A percentile compares a stretch with the other conserved stretches of the same genome.
These are phyloP conservation scores for Phenganax stokvisi DNA, from an alignment of 92 coral and sea anemone species.

Conservation along the genomic window DNA sequence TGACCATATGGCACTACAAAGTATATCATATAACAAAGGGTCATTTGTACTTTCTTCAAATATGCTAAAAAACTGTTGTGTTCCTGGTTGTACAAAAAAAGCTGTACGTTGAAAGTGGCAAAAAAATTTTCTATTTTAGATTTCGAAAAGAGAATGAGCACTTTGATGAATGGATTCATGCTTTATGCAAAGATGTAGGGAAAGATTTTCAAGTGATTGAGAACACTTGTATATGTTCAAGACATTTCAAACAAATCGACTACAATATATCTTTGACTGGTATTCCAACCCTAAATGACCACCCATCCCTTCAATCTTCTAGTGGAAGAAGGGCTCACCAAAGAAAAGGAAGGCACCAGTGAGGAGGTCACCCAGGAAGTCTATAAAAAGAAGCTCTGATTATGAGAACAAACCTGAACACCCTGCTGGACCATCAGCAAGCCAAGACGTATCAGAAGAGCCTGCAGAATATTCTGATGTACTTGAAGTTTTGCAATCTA, in stretches of 20 bases:
- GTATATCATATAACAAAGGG: no score
- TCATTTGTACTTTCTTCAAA: neutral
- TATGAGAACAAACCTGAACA: neutral
- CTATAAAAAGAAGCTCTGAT: neutral
- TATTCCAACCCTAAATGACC: constrained; percentile 23
- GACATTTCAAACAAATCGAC: constrained; percentile 57
- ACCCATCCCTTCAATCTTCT: constrained; percentile 47
- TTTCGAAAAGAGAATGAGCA: constrained; percentile 49
- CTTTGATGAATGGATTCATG: constrained; percentile 54
- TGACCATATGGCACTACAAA: no score
- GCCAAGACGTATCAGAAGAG: no score
- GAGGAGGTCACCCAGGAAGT: neutral
- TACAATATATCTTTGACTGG: constrained; percentile 41
- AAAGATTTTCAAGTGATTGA: constrained; percentile 43
- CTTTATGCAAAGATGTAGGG: constrained; percentile 63
- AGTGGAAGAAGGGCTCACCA: constrained; percentile 44
- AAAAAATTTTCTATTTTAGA: constrained; percentile 48
- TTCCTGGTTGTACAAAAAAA: constrained; percentile 57
- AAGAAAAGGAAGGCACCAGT: constrained; percentile 31
- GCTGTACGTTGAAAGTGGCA: constrained; percentile 47
- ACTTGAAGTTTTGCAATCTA: neutral
- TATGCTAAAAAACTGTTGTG: constrained; percentile 63
- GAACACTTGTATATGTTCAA: constrained; percentile 57
- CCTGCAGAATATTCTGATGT: neutral
- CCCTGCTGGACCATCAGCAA: constrained; percentile 11